Percentiles rank a stretch among this genome's conserved stretches.
Conservation (phyloP, 2,113 vertebrate genomes). For the Actenoides lindsayi region DNA sequence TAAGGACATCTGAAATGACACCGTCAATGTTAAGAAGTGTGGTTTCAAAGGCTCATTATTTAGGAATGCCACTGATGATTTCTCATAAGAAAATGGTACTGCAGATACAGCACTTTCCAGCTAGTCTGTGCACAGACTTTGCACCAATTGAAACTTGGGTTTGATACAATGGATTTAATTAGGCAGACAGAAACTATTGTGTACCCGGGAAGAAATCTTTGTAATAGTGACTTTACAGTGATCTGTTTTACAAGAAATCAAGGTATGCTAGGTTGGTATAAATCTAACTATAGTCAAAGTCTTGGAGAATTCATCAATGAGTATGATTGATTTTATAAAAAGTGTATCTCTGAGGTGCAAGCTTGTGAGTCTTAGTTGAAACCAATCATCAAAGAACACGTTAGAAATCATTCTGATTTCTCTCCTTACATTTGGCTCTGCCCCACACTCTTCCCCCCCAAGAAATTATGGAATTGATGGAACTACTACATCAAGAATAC, state of each 20-base stretch:
- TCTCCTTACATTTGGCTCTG: neutral
- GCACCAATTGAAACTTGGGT: neutral
- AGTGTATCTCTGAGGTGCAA: neutral
- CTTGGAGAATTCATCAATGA: neutral
- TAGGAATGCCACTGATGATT: neutral
- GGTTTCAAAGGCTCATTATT: neutral
- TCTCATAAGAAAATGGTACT: neutral
- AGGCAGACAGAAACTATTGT: neutral
- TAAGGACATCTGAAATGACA: neutral
- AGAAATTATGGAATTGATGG: neutral
- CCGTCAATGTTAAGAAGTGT: neutral
- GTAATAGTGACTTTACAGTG: neutral
- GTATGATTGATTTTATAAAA: neutral
- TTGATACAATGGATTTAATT: neutral
- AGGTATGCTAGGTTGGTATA: neutral
- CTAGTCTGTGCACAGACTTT: neutral
- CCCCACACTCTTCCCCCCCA: neutral
- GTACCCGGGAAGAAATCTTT: neutral
- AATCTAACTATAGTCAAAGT: slow-evolving; percentile 19
- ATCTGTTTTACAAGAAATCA: slow-evolving; percentile 18
- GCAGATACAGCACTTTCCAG: neutral
- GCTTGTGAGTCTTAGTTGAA: neutral
- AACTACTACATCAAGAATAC: neutral
- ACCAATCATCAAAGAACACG: neutral
- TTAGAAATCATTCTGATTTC: neutral